Base-by-base conservation (phyloP, 2,113 vertebrate species). In the Calypte anna region DNA sequence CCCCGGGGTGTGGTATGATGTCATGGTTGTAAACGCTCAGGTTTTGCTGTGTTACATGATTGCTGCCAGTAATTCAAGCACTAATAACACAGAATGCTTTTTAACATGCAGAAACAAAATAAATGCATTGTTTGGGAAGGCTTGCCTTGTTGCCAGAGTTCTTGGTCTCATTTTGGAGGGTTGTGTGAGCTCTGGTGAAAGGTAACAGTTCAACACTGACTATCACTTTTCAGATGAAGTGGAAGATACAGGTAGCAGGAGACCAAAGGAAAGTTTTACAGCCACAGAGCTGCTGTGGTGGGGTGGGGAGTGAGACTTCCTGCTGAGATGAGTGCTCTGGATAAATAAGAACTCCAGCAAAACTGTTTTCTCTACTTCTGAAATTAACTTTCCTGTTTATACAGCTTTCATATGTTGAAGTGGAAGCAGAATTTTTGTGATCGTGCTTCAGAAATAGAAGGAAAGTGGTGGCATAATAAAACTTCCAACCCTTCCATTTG, bases 321-420 rank as follows among this genome's bases (percentile, higher is more conserved):
- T 89, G 92, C 96, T 59, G n/a, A 33, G 33, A 46, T 17, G 50
- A 67, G 57, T 11, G 58, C 36, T 31, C 61, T 63, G 90, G 88
- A 57, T 78, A 93, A 88, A 88, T 2, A 64, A 18, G 48, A 4
- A 13, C 64, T 91, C 62, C 14, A 93, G 79, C 76, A 90, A 77
- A 93, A 75, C 88, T 86, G 82, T 92, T 90, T 94, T 93, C 77
- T 88, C 86, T 78, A 38, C 92, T 94, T 95, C 91, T 91, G 88
- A 67, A 90, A 90, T 94, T 51, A 82, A 61, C 80, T 64, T 95
- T 93, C 93, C 93, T 93, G 91, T 96, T 96, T 94, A 86, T 55
- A 53, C n/a, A 88, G 61, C 79, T 74, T 83, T 80, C 57, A 0
- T 38, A 2, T 74, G 16, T 50, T 90, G 63, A 46, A 28, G 53